Percentiles rank a stretch among this genome's conserved stretches.
Evolutionary conservation across 2,888 invertebrate genomes (phyloP).

Genomic region (Nymphalis urticae): DNA sequence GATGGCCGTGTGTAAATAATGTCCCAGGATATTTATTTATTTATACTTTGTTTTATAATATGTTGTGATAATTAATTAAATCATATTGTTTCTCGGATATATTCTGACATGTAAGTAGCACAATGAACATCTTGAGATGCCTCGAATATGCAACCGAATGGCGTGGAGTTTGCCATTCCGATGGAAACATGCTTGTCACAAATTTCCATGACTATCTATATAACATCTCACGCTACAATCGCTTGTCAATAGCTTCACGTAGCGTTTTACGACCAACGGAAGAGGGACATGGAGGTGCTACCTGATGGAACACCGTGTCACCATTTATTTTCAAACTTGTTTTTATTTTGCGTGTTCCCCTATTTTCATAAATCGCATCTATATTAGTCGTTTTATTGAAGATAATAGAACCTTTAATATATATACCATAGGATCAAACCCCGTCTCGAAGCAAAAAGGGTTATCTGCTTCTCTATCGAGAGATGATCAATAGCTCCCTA

Average conservation of each 20-base stretch:
- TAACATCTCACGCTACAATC: constrained; percentile 42
- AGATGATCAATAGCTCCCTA: too few species aligned
- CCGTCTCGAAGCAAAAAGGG: too few species aligned
- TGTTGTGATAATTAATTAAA: too few species aligned
- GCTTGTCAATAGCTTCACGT: constrained; percentile 35
- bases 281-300: constrained; percentile 32
- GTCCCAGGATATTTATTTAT: too few species aligned
- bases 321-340: constrained; percentile 27
- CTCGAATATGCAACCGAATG: constrained; percentile 34
- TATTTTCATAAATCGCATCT: constrained; percentile 11
- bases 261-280: constrained; percentile 36
- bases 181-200: constrained; percentile 44
- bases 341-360: constrained; percentile 24
- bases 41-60: too few species aligned
- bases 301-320: constrained; percentile 38
- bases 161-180: constrained; percentile 44
- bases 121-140: background rate
- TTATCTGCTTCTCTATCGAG: too few species aligned
- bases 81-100: background rate
- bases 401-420: background rate
- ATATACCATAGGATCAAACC: background rate
- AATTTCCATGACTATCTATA: constrained; percentile 44
- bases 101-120: background rate
- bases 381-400: constrained; percentile 4
- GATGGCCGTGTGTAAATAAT: too few species aligned